Evolutionary conservation across 2,888 invertebrate species (phyloP), one percentile per base, ranked within the genome.

Genomic region (Mesorhabditis spiculigera): DNA sequence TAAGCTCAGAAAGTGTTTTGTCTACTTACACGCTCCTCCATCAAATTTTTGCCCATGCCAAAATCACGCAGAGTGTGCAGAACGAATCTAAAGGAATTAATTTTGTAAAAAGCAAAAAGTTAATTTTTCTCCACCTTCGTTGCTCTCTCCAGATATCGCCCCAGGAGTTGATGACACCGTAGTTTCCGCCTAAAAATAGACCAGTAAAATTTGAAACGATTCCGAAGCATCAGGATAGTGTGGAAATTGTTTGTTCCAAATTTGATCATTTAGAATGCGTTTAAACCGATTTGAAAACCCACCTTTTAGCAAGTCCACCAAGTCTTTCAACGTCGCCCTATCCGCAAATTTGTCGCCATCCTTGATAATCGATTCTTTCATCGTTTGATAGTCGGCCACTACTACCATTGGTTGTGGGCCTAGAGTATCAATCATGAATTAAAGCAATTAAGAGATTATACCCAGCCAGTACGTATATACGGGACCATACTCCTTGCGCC

Each of bases 311-410:
- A 70, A 63, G n/a, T 45, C 64, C 28, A 45, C 67, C 63, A 66
- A 69, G 65, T 16, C 67, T 13, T 41, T 73, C 70, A 65, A 73
- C 68, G 42, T 45, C 50, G 67, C 71, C 66, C 75, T 72, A 45
- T 71, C 75, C 1, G 71, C 69, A 43, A 73, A 77, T 4, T 70
- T 72, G 63, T 77, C 75, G 1, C 75, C 77, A 63, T 77, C 77
- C 45, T 69, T 73, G 5, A 75, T 71, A 65, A 77, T 75, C 0
- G 77, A 73, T 42, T 73, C 75, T 61, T 75, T 73, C 50, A 77
- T 68, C 4, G 68, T 63, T 43, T 74, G 68, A 43, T 72, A 75
- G 43, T 73, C 73, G 5, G 69, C 66, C 28, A 77, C 67, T 0
- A 71, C 61, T 5, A 77, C 63, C 4, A 73, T 69, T 0, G 77